phyloP scores from a whole-genome alignment of 2,797 vertebrate genomes.

The Poliocrania exsul region DNA sequence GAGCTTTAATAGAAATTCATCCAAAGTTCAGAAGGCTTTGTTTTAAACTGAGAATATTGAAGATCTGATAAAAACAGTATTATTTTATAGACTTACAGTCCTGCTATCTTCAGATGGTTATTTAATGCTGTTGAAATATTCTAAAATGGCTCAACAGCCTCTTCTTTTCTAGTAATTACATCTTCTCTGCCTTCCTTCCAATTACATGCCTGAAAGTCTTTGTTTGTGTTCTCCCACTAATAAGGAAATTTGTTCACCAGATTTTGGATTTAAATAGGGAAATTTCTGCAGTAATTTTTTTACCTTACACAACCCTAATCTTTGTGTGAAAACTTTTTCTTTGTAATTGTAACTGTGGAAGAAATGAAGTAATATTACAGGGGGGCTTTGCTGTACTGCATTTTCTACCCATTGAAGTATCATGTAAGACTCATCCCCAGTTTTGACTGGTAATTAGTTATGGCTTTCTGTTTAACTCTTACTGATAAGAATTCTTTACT shows the following conservation, averaged over 20 bases:
- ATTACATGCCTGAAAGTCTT: neutral
- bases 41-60: neutral
- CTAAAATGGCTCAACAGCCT: neutral
- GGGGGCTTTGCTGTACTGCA: neutral
- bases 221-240: accelerated
- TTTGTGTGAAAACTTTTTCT: neutral
- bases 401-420: neutral
- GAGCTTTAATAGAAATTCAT: neutral
- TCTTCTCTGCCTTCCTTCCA: neutral
- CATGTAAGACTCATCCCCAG: neutral
- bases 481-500: too few relatives aligned
- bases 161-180: neutral
- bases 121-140: neutral
- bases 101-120: neutral
- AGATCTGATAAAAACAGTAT: too few relatives aligned
- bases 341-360: neutral
- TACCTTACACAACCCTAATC: neutral
- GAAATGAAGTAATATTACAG: neutral
- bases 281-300: neutral
- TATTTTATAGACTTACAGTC: neutral
- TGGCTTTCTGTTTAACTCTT: neutral
- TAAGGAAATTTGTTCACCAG: neutral
- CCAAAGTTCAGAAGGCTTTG: neutral
- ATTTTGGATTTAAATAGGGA: neutral
- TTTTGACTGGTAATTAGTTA: neutral